Base-by-base conservation (phyloP, 2,888 invertebrate genomes). In the Tetragnatha montana region DNA sequence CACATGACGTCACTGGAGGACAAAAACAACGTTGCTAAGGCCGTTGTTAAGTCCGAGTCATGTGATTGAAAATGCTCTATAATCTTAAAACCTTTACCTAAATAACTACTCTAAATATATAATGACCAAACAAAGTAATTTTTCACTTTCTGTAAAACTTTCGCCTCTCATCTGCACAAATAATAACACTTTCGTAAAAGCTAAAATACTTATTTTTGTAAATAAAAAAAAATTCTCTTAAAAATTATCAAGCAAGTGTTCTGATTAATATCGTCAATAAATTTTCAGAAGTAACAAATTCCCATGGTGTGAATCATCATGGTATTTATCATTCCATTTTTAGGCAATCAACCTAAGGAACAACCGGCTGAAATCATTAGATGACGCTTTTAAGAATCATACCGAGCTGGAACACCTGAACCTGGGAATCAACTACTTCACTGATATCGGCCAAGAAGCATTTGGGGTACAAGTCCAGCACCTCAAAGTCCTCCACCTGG, bases 291-390 rank as follows among this genome's bases (percentile, higher is more conserved):
- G 49, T 14, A 47, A 7, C 17, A 19, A 21, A n/a, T n/a, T 19
- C 0, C 8, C 0, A 60, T 51, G 12, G 17, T 60, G 7, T 51
- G 21, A 60, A 10, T 51, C 0, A 78, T n/a, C 12, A 51, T 21
- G 0, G 0, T 17, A 7, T 22, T 69, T 68, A 35, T 35, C 35
- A 35, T 35, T 35, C 35, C 75, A 50, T 47, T 70, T 81, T 75
- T 49, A 87, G 87, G 75, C 49, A 68, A 75, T 87, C 21, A 70
- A 81, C 19, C 49, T 87, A 10, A 19, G 69, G 49, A 47, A 69
- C 2, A 87, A 87, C 22, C 19, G 50, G 4, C 10, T 87, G 22
- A 17, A 35, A 69, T 80, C 87, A 10, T 49, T 87, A 6, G 35
- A 81, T 4, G 75, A 47, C 21, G 75, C 69, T 1, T 87, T 87